Conservation (phyloP, 2,888 invertebrate genomes). For the Trichogramma dendrolimi region DNA sequence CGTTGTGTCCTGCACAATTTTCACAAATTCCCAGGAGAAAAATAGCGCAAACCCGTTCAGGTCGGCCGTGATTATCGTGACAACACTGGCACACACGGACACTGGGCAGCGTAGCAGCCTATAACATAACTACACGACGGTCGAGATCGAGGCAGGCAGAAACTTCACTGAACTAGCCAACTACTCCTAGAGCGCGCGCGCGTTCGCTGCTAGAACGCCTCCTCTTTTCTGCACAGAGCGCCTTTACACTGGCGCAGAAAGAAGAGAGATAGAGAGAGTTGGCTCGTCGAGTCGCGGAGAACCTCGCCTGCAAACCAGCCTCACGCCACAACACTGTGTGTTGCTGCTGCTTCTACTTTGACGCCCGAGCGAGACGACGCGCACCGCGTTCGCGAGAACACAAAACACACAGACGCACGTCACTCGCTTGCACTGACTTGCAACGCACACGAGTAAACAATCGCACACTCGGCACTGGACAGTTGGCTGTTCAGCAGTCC, state of each 20-base stretch:
- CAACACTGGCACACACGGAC: no score
- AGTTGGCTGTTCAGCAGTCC: no score
- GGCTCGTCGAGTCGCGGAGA: background rate
- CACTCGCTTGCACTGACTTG: background rate
- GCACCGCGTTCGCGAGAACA: background rate
- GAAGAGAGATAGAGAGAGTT: background rate
- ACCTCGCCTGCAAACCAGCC: no score
- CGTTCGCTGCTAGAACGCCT: conserved; percentile 6
- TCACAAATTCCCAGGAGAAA: no score
- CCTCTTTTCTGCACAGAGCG: conserved; percentile 4
- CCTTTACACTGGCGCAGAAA: conserved; percentile 4
- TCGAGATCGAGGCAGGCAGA: conserved; percentile 28
- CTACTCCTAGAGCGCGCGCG: conserved; percentile 3
- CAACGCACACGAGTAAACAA: background rate
- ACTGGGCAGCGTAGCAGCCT: conserved; percentile 52
- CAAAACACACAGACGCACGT: conserved; percentile 4
- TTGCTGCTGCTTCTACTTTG: no score
- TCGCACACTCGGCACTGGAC: no score
- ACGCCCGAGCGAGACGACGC: background rate
- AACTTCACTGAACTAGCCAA: background rate
- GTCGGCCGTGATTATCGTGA: no score
- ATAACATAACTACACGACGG: conserved; percentile 46
- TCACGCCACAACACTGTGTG: background rate
- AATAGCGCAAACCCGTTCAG: no score
- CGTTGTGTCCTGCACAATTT: no score